Conservation (phyloP, 1,140 invertebrate species). For the Dryas iulia region DNA sequence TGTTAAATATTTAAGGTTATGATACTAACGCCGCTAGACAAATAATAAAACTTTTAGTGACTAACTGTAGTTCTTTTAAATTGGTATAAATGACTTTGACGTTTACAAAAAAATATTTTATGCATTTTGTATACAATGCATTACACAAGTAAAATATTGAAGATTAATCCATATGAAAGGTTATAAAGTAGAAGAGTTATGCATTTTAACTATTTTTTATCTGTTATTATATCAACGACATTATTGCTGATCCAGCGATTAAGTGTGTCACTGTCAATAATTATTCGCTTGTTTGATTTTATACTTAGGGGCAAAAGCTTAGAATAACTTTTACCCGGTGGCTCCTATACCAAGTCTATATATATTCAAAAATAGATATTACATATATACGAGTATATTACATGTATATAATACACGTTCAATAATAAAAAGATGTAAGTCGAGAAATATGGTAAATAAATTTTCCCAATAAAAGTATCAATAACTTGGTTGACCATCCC, state of each 20-base stretch:
- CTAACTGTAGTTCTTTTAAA: too few species aligned
- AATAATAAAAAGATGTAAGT: neutral
- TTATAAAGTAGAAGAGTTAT: neutral
- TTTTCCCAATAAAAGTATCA: too few species aligned
- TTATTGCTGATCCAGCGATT: constrained; percentile 59
- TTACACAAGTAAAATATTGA: too few species aligned
- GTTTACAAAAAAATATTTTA: neutral
- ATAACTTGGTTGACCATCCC: too few species aligned
- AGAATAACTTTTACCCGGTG: constrained; percentile 2
- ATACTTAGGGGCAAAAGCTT: constrained; percentile 39
- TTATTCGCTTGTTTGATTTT: constrained; percentile 56
- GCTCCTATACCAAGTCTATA: neutral
- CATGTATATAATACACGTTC: neutral
- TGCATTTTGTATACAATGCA: too few species aligned
- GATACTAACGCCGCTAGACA: too few species aligned
- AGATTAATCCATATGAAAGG: neutral
- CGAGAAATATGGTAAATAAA: neutral
- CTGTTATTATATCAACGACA: constrained; percentile 25
- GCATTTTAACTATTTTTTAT: neutral
- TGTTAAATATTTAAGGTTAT: too few species aligned
- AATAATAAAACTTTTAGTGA: too few species aligned
- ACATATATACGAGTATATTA: neutral
- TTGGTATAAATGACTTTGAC: too few species aligned
- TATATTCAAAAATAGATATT: neutral
- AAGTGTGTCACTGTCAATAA: constrained; percentile 71